Conservation (phyloP, 92 coral and sea anemone species). For the Porites evermanni region DNA sequence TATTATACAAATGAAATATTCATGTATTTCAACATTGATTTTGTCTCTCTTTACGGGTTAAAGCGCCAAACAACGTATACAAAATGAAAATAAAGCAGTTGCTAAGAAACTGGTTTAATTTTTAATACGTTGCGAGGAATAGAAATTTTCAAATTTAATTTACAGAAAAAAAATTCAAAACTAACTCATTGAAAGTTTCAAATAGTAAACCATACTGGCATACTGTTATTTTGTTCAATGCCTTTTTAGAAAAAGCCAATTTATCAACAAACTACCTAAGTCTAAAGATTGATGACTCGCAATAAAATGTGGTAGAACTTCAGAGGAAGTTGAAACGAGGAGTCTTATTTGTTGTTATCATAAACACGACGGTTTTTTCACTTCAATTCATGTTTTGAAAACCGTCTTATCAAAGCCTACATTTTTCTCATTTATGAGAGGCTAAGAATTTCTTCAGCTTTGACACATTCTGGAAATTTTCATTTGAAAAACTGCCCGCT, state of each 20-base stretch:
- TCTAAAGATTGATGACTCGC: background rate
- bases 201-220: background rate
- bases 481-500: too few relatives aligned
- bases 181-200: background rate
- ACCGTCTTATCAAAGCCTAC: background rate
- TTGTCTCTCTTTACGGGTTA: background rate
- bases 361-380: background rate
- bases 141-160: background rate
- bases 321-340: background rate
- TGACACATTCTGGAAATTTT: background rate
- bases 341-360: background rate
- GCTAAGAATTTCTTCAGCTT: background rate
- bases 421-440: background rate
- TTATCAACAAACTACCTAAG: background rate
- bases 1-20: background rate
- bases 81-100: conserved; percentile 1
- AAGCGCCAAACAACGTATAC: background rate
- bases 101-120: background rate
- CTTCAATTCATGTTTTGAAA: too few relatives aligned
- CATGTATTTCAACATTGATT: background rate
- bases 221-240: background rate
- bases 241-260: background rate
- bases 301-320: background rate
- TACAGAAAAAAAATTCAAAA: background rate
- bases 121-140: background rate